These are phyloP conservation scores for Onychostruthus taczanowskii DNA, from an alignment of 2,113 vertebrate genomes.

Conservation along the genomic window DNA sequence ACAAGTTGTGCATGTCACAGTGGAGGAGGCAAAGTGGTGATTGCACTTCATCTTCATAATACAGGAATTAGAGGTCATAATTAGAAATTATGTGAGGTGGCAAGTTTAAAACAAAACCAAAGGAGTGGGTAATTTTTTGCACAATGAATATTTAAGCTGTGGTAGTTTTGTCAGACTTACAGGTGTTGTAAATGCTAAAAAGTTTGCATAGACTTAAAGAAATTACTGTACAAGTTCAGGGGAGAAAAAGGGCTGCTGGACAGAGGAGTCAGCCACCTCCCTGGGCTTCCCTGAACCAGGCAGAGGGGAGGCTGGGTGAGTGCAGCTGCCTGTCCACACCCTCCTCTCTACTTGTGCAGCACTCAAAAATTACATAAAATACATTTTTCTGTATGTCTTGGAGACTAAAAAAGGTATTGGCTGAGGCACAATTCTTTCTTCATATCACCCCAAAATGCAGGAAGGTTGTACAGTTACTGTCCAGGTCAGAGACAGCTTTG, in stretches of 20 bases:
- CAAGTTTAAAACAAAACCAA: not conserved
- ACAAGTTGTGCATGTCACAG: not conserved
- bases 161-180: not conserved
- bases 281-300: not conserved
- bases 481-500: not conserved
- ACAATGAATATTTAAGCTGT: not conserved
- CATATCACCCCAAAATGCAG: not conserved
- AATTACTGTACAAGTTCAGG: not conserved
- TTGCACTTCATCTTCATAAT: not conserved
- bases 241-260: not conserved
- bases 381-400: not conserved
- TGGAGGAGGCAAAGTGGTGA: not conserved
- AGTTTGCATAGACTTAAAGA: not conserved
- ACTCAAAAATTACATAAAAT: not conserved
- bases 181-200: not conserved
- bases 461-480: not conserved
- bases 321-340: not conserved
- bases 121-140: not conserved
- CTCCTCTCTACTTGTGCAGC: not conserved
- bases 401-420: not conserved
- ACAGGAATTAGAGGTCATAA: not conserved
- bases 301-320: accelerated
- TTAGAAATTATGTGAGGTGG: not conserved
- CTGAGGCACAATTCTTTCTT: not conserved
- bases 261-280: not conserved